These are phyloP conservation scores for Montipora capitata DNA, from an alignment of 92 coral and sea anemone species.

Conservation along the genomic window DNA sequence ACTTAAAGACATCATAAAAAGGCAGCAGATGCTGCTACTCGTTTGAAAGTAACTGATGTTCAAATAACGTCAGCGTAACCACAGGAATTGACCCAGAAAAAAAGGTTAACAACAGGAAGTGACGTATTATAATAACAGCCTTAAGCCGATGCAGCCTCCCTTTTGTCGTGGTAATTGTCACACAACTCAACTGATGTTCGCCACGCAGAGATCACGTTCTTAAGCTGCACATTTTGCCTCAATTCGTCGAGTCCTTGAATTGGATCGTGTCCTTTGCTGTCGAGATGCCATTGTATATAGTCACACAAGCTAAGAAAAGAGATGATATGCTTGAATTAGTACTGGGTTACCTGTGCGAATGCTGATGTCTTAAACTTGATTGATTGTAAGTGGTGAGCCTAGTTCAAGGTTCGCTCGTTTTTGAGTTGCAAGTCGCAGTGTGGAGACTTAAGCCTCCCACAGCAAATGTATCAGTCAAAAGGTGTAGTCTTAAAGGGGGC, in stretches of 20 bases:
- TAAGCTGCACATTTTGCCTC: slow-evolving; percentile 48
- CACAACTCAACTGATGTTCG: slow-evolving; percentile 55
- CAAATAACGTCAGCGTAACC: too few relatives aligned
- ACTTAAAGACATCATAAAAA: not conserved
- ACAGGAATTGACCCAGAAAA: too few relatives aligned
- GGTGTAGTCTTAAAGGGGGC: too few relatives aligned
- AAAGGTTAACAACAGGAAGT: not conserved
- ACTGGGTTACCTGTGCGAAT: too few relatives aligned
- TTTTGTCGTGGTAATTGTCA: slow-evolving; percentile 44
- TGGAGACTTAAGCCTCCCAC: too few relatives aligned
- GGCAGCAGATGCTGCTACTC: not conserved
- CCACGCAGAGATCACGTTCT: slow-evolving; percentile 74
- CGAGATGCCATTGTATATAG: slow-evolving; percentile 58
- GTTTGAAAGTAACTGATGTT: not conserved
- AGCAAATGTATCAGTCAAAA: too few relatives aligned
- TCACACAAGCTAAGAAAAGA: slow-evolving; percentile 50
- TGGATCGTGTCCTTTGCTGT: slow-evolving; percentile 41
- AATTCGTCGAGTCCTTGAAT: slow-evolving; percentile 58
- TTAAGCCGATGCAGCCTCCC: slow-evolving; percentile 51
- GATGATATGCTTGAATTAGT: too few relatives aligned
- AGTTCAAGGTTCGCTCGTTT: too few relatives aligned
- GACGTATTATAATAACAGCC: not conserved
- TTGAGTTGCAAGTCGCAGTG: too few relatives aligned
- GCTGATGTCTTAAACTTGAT: too few relatives aligned
- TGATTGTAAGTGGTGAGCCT: too few relatives aligned